Evolutionary conservation across 2,113 vertebrate species (phyloP).

Genomic region (Alligator mississippiensis): DNA sequence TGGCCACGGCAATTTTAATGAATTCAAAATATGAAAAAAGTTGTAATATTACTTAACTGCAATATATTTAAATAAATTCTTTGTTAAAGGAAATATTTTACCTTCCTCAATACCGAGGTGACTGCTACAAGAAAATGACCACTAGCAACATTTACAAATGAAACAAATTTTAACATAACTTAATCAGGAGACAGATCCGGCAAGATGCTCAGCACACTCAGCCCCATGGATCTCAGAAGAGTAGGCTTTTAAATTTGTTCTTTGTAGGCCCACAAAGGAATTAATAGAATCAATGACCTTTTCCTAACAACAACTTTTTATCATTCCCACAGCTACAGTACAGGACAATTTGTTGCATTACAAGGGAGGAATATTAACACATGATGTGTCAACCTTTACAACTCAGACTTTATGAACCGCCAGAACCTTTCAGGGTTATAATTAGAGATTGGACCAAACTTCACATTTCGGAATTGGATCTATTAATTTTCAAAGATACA

Average conservation of each 20-base stretch:
- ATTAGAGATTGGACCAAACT: constrained; percentile 13
- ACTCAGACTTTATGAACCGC: background rate
- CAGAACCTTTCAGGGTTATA: background rate
- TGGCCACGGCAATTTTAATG: background rate
- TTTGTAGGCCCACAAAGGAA: background rate
- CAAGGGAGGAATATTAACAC: background rate
- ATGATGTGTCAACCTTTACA: background rate
- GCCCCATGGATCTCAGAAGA: background rate
- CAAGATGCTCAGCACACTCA: background rate
- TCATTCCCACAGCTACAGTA: background rate
- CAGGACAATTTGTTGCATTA: background rate
- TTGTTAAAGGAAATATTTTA: background rate
- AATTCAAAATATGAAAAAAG: background rate
- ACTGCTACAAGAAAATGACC: background rate
- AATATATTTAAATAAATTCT: background rate
- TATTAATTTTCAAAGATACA: background rate
- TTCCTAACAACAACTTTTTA: background rate
- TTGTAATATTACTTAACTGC: background rate
- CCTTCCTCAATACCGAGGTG: background rate
- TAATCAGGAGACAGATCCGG: background rate
- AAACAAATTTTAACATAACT: fast-evolving
- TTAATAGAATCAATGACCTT: background rate
- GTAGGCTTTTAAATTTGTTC: background rate
- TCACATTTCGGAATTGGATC: background rate
- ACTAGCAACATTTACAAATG: background rate